Evolutionary conservation across 1,140 invertebrate genomes (phyloP), one percentile per base, ranked within the genome.

Genomic region (Magallana gigas): DNA sequence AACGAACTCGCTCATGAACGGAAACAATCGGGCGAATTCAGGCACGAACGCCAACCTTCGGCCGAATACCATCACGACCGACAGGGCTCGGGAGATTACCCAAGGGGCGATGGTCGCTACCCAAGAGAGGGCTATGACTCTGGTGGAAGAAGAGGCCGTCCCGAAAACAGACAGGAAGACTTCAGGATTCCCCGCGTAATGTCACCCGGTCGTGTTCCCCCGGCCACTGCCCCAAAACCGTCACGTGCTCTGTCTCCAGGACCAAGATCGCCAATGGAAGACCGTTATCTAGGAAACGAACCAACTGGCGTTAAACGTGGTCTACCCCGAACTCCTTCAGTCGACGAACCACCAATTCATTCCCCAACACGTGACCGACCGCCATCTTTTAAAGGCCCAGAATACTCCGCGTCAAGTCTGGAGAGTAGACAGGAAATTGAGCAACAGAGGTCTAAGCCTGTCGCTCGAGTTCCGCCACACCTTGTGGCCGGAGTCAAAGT

Each of bases 381-480:
- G 14, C 81, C 59, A 1, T 57, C 36, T 4, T 68, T 83, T 29
- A 14, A 29, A n/a, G 90, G 90, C n/a, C 92, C 91, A 9, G 88
- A 87, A 8, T 92, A 87, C 36, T 93, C 92, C n/a, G 83, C 88
- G 11, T 93, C 92, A 18, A 93, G 92, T 84, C 80, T 90, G 11
- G 92, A 93, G 81, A 92, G 91, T 60, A 57, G 91, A 82, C 84
- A 82, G 16, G 84, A 88, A 64, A 86, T 90, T 11, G 85, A 89
- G 8, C 56, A 76, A 12, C 56, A 68, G 58, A 81, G 58, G 12
- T 68, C 64, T n/a, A 92, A 91, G 68, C 92, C 92, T 11, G 90
- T 93, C 18, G 92, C 92, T 9, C 92, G 92, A 71, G 92, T 93
- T 0, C 92, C 91, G 0, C 92, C 92, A 16, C 91, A 93, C 68